Conservation (phyloP, 2,797 vertebrate species). For the Phataginus tricuspis region DNA sequence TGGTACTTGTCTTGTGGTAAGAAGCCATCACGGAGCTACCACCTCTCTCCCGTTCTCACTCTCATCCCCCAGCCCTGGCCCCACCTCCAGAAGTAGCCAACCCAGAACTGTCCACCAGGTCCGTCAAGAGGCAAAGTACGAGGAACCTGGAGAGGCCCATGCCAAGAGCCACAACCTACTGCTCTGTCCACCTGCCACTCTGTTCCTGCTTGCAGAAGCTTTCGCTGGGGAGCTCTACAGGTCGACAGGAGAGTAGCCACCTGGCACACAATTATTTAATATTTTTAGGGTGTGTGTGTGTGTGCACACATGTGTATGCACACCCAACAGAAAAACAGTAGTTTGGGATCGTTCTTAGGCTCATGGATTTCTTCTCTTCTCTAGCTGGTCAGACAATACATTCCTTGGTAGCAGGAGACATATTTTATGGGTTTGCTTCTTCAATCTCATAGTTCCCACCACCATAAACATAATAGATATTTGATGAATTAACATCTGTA, state of each 20-base stretch:
- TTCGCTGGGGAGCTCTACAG: neutral
- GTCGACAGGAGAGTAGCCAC: too few species aligned
- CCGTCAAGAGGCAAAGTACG: neutral
- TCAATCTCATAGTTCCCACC: neutral
- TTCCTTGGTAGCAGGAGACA: neutral
- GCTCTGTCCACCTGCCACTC: rapidly evolving
- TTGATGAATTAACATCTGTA: too few species aligned
- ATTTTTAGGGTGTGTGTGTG: neutral
- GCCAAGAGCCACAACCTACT: rapidly evolving
- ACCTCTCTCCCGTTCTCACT: too few species aligned
- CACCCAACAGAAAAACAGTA: neutral
- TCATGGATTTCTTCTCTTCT: neutral
- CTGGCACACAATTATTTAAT: neutral
- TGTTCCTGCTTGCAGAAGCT: neutral
- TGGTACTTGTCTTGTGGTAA: neutral
- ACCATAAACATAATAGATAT: too few species aligned
- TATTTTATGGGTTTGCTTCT: neutral
- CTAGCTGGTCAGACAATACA: too few species aligned
- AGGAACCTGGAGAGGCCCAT: neutral
- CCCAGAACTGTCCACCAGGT: neutral
- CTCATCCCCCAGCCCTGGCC: neutral
- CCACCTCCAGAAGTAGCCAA: neutral
- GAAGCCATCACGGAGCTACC: rapidly evolving
- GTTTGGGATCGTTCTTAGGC: too few species aligned
- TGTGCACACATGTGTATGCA: neutral